Evolutionary conservation across 2,113 vertebrate genomes (phyloP), one percentile per base, ranked within the genome.

Genomic region (Tachysurus vachellii): DNA sequence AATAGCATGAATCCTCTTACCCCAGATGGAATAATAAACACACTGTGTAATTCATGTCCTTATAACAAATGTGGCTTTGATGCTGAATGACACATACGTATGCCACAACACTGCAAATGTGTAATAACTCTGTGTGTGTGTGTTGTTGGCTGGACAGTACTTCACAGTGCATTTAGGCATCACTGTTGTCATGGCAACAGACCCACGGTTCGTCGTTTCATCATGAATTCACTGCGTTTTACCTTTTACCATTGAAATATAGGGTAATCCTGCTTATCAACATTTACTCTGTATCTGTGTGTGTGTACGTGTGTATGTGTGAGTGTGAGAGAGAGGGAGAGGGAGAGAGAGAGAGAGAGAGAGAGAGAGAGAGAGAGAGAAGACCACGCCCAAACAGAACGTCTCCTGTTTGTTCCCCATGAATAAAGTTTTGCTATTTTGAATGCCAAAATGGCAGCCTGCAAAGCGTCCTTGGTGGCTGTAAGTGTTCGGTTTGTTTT

Each of bases 151-250:
- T 88, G 83, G 56, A 16, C 14, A 47, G 85, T 89, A 86, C 75
- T 66, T 79, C 42, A 70, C 64, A 71, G 59, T 84, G 77, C 84
- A 80, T 85, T 62, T 66, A 82, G 66, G 57, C 80, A 73, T 95
- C 94, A 95, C 95, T 96, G 97, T 99, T 97, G 96, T 96, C 97
- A 98, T 97, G 95, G 97, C 95, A 98, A 99, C 98, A 95, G 92
- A 96, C 12, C 53, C 31, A 73, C 13, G 59, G 47, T n/a, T 83
- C 68, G 68, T 59, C 53, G 2, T 17, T 68, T 12, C 94, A 93
- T 94, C 93, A 94, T 95, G 94, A 95, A 95, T 95, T 91, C 89
- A 92, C 91, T 92, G 93, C 92, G 92, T 91, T 91, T 92, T 90
- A 86, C 77, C 80, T 91, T 91, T 92, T 90, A 86, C 80, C 80